Base-by-base conservation (phyloP, 1,140 invertebrate genomes). In the Nautilus pompilius region DNA sequence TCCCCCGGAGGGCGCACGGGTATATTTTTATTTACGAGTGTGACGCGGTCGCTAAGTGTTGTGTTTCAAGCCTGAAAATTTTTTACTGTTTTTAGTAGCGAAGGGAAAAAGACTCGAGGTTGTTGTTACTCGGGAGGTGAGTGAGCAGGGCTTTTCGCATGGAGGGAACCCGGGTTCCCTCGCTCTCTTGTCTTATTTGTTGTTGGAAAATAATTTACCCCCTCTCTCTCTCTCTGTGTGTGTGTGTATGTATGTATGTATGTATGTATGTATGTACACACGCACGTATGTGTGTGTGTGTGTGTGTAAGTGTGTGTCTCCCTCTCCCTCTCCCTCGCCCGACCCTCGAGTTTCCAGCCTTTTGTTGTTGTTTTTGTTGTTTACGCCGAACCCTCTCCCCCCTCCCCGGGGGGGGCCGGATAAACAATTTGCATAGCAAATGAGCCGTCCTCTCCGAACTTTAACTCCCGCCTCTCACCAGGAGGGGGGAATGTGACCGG, bases 21-120 rank as follows among this genome's bases (percentile, higher is more conserved):
- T 76, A 69, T 76, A 70, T 76, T 73, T 74, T 65, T 76, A 68
- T 76, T 74, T 76, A 74, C 71, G 46, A 62, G 60, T 57, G 67
- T 68, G 66, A 68, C 65, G 54, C 58, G 72, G 58, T 63, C 55
- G 29, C 49, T 60, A 60, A 70, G 69, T 76, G 74, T 74, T 76
- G 72, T 71, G 68, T 72, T 72, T 67, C 67, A 69, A 63, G 62
- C 58, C 64, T 58, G 62, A 65, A 68, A 68, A 62, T 41, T 69
- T 64, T 69, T 60, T 57, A 60, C 58, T 61, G 66, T 68, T 61
- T 60, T 64, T 51, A 57, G 58, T 15, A 22, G 55, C 28, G 46
- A 36, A 33, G 30, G 28, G n/a, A n/a, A n/a, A n/a, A n/a, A n/a
- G n/a, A n/a, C 36, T 32, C 61, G 28, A 53, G 65, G 57, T 33